Base-by-base conservation (phyloP, 2,113 vertebrate species). In the Phylloscopus trochilus region DNA sequence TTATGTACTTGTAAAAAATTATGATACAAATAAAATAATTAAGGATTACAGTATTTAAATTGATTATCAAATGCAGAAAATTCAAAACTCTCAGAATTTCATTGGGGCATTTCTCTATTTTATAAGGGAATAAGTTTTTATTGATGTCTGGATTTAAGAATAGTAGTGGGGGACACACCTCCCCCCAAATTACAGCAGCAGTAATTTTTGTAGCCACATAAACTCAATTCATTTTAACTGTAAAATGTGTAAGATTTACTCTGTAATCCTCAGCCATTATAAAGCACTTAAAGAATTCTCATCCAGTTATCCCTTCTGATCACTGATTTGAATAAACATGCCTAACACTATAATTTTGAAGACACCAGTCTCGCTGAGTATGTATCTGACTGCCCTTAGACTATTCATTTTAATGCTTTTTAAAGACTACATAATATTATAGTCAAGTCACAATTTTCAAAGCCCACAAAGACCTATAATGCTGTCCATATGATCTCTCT, bases 271-370 rank as follows among this genome's bases (percentile, higher is more conserved):
- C 30, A 93, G 59, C 35, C 76, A 89, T 91, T 97, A 87, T 47
- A 93, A 96, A 96, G 41, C 73, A 97, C 78, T 96, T 94, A 95
- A 92, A 84, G 43, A 97, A 90, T 95, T 96, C 92, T 94, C 47
- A 96, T 83, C 85, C 63, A 91, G 84, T 74, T 96, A 73, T 83
- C 76, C 68, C 52, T 82, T 90, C 73, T 84, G 75, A 93, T 95
- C 69, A 83, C 41, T 79, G 39, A n/a, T 73, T 95, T 75, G n/a
- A 70, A 75, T 92, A 92, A 97, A 94, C 68, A 92, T 70, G 85
- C 10, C 30, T 91, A 53, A 94, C 59, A 79, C 75, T 95, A 9
- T 94, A 96, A 97, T 97, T 97, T 96, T 46, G 79, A 75, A 52
- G n/a, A 87, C 75, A 76, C 13, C 27, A 55, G 28, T 91, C 69